These are phyloP conservation scores for Dermatophagoides farinae DNA, from an alignment of 1,140 invertebrate genomes.

Conservation along the genomic window DNA sequence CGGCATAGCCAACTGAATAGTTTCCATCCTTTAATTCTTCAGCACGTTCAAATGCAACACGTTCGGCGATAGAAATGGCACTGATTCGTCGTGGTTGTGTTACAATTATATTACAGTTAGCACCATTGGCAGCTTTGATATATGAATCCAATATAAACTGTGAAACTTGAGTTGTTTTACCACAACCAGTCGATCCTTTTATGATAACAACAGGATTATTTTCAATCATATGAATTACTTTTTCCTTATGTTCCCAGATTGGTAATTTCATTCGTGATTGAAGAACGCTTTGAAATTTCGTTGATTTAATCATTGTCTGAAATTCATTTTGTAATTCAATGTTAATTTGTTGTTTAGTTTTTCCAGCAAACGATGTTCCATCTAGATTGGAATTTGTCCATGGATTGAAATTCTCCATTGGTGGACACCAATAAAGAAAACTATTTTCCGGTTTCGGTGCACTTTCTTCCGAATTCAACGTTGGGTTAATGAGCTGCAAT, in stretches of 20 bases:
- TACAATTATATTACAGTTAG: conserved; percentile 61
- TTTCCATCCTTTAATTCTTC: conserved; percentile 39
- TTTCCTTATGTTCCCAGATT: conserved; percentile 1
- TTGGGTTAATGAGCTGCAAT: neutral
- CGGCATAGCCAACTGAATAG: conserved; percentile 10
- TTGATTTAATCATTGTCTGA: conserved; percentile 27
- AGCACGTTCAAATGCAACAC: conserved; percentile 78
- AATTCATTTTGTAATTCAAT: conserved; percentile 43
- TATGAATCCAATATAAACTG: conserved; percentile 64
- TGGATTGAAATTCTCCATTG: conserved; percentile 83
- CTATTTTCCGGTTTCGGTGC: neutral
- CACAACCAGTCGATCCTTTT: conserved; percentile 87
- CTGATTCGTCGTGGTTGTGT: conserved; percentile 89
- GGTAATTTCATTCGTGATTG: conserved; percentile 36
- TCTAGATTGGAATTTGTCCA: conserved; percentile 88
- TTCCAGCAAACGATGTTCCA: conserved; percentile 60
- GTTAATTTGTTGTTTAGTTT: conserved; percentile 56
- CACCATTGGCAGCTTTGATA: conserved; percentile 33
- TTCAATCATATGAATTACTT: conserved; percentile 47
- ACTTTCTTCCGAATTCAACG: neutral
- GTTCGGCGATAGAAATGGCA: conserved; percentile 75
- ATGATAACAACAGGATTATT: conserved; percentile 40
- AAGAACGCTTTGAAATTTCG: conserved; percentile 30
- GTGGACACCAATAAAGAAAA: conserved; percentile 75
- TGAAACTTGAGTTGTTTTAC: conserved; percentile 91